Conservation (phyloP, 2,888 invertebrate genomes). For the Chaitophorus viminalis region DNA sequence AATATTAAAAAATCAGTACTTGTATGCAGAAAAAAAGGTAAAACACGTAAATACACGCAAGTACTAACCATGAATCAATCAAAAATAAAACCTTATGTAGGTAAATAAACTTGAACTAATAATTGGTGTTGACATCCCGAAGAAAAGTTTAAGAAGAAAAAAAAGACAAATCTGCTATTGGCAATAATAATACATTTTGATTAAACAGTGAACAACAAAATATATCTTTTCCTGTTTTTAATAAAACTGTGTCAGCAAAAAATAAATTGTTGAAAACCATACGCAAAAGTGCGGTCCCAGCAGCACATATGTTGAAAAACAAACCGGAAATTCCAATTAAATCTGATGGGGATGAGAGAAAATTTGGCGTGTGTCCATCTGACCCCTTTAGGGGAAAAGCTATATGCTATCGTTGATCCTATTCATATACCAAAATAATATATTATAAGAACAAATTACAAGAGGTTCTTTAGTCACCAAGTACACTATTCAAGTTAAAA, state of each 20-base stretch:
- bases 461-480: conserved; percentile 32
- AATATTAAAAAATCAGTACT: background rate
- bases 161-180: background rate
- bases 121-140: background rate
- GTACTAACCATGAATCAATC: background rate
- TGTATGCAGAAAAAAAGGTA: background rate
- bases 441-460: conserved; percentile 10
- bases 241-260: background rate
- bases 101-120: background rate
- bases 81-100: background rate
- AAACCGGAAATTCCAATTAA: conserved; percentile 15
- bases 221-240: background rate
- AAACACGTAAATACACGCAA: background rate
- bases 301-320: background rate
- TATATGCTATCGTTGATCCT: background rate
- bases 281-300: background rate
- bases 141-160: background rate
- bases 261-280: background rate
- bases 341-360: background rate
- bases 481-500: background rate
- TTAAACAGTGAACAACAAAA: background rate
- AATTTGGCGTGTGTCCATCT: conserved; percentile 43
- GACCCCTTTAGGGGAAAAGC: background rate
- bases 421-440: conserved; percentile 8
- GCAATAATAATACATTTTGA: background rate